Base-by-base conservation (phyloP, 2,113 vertebrate genomes). In the Leuciscus idus region DNA sequence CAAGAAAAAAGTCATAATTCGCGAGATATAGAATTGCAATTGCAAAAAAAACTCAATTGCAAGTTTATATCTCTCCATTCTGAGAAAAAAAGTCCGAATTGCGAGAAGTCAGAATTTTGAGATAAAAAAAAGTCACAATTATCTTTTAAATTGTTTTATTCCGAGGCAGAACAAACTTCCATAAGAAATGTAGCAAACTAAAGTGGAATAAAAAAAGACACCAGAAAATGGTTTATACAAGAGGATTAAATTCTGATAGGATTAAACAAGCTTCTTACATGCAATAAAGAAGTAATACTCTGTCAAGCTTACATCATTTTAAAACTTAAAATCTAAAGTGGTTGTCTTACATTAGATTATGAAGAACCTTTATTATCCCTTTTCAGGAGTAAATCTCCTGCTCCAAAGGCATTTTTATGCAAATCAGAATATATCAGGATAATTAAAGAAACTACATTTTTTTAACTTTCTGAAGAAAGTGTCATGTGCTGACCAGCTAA, bases 331-430 rank as follows among this genome's bases (percentile, higher is more conserved):
- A 70, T 78, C 39, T 23, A n/a, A 59, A 79, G n/a, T 61, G 74
- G 59, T 17, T 6, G 33, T 48, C 6, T 81, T 59, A 64, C 79
- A 84, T 84, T 75, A 26, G 80, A 82, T 81, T 57, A 80, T 6
- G 26, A 48, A 43, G 17, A 75, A 62, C 10, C 12, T 62, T 80
- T 62, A 84, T 84, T 50, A 73, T 74, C 39, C 52, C 30, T 17
- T 64, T 70, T 5, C 21, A 33, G 57, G 13, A 62, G 57, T n/a
- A 59, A 10, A 57, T n/a, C 19, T 57, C n/a, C 46, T 30, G 10
- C 30, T 57, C 19, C 30, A 57, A 36, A 33, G 15, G 6, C 13
- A 7, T 39, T 80, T 79, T 28, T 26, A 62, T 64, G 23, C 39
- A 46, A 28, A 64, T 81, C 12, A 28, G 36, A 46, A 36, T 28